These are phyloP conservation scores for Laticauda laticaudata DNA, from an alignment of 2,113 vertebrate genomes.

Conservation along the genomic window DNA sequence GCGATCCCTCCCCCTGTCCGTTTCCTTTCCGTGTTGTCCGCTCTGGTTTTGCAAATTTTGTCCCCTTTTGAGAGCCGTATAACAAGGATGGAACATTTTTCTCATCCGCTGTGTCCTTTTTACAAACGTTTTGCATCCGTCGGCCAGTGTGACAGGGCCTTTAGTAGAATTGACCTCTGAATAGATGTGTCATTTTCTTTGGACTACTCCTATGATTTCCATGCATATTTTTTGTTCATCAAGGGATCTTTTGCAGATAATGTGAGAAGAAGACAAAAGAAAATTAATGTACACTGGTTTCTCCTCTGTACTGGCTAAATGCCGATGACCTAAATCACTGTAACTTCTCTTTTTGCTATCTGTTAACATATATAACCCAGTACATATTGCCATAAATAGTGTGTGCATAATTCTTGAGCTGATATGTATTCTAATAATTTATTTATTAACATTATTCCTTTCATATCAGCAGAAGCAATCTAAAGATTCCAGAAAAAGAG, in stretches of 20 bases:
- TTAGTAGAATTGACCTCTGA: too few relatives aligned
- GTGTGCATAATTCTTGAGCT: slow-evolving; percentile 8
- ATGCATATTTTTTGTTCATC: background rate
- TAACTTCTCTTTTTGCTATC: slow-evolving; percentile 32
- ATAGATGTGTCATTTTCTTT: background rate
- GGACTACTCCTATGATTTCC: background rate
- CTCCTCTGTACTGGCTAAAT: slow-evolving; percentile 10
- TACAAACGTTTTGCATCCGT: too few relatives aligned
- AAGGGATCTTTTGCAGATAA: slow-evolving; percentile 1
- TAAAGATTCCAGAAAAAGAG: slow-evolving; percentile 13
- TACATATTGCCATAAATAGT: slow-evolving; percentile 22
- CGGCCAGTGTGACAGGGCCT: too few relatives aligned
- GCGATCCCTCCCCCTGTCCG: too few relatives aligned
- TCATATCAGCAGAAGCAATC: background rate
- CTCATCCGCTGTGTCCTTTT: too few relatives aligned
- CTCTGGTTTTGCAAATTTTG: too few relatives aligned
- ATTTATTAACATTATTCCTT: slow-evolving; percentile 28
- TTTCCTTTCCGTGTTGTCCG: too few relatives aligned
- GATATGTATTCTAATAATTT: slow-evolving; percentile 34
- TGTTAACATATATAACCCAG: slow-evolving; percentile 28
- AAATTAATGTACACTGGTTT: slow-evolving; percentile 24
- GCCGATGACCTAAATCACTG: slow-evolving; percentile 42
- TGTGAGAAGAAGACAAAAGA: background rate
- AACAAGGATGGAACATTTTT: too few relatives aligned
- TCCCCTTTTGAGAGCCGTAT: too few relatives aligned